Evolutionary conservation across 2,888 invertebrate species (phyloP).

Genomic region (Apodemia mormo): DNA sequence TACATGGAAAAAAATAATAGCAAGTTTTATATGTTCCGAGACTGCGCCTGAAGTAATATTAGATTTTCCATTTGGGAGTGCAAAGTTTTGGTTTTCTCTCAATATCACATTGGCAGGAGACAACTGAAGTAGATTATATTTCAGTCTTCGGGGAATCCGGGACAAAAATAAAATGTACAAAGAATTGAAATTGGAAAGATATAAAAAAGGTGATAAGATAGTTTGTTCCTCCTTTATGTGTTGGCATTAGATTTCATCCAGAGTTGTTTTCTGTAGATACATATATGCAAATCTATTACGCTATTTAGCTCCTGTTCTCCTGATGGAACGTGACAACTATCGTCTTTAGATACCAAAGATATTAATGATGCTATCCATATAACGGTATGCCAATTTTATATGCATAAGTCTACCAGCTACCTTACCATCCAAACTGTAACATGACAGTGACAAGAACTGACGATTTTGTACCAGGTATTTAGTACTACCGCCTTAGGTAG

Average conservation of each 20-base stretch:
- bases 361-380: too few species aligned
- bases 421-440: too few species aligned
- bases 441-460: too few species aligned
- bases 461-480: too few species aligned
- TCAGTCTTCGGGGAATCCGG: slow-evolving; percentile 6
- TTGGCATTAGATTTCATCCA: not conserved
- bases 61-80: slow-evolving; percentile 15
- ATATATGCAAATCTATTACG: not conserved
- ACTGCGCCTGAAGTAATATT: slow-evolving; percentile 11
- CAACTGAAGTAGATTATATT: slow-evolving; percentile 17
- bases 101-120: slow-evolving; percentile 8
- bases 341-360: too few species aligned
- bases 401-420: too few species aligned
- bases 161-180: slow-evolving; percentile 6
- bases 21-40: slow-evolving; percentile 2
- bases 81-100: slow-evolving; percentile 15
- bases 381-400: too few species aligned
- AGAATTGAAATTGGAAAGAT: slow-evolving; percentile 15
- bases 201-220: slow-evolving; percentile 8
- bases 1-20: not conserved
- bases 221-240: slow-evolving; percentile 7
- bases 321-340: too few species aligned
- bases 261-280: not conserved
- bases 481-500: too few species aligned
- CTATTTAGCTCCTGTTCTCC: too few species aligned